These are phyloP conservation scores for Amphibalanus amphitrite DNA, from an alignment of 1,140 invertebrate genomes.

Conservation along the genomic window DNA sequence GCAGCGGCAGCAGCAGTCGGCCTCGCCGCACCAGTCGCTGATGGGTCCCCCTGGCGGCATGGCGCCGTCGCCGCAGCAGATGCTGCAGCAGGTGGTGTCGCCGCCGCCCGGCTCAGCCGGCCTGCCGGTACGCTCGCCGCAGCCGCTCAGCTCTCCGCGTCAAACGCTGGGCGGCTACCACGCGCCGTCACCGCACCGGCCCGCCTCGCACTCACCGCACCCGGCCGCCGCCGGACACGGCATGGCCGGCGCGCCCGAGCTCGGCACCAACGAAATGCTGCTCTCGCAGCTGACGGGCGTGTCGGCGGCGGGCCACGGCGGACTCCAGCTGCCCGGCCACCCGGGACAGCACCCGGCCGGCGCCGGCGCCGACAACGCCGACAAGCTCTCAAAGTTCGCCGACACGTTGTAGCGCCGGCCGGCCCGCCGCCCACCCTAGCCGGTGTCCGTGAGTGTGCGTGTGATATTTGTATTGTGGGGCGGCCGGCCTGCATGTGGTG, in stretches of 20 bases:
- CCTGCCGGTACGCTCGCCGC: conserved; percentile 21
- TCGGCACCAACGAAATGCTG: conserved; percentile 30
- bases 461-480: not conserved
- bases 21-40: conserved; percentile 46
- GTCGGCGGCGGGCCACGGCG: conserved; percentile 21
- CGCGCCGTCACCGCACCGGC: conserved; percentile 39
- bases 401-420: conserved; percentile 52
- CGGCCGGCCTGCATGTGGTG: too few relatives aligned
- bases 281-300: conserved; percentile 27
- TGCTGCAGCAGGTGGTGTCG: conserved; percentile 56
- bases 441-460: too few relatives aligned
- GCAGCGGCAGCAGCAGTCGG: conserved; percentile 36
- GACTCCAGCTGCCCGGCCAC: not conserved
- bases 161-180: conserved; percentile 53
- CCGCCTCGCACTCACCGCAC: conserved; percentile 22
- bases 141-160: conserved; percentile 46
- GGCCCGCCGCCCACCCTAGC: not conserved
- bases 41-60: conserved; percentile 37
- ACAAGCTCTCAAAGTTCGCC: conserved; percentile 80
- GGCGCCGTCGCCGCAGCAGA: conserved; percentile 32
- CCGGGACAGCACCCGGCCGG: conserved; percentile 12
- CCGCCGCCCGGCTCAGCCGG: conserved; percentile 40
- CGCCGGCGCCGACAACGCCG: conserved; percentile 30
- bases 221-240: conserved; percentile 14
- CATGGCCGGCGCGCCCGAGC: not conserved